Base-by-base conservation (phyloP, 2,888 invertebrate genomes). In the Trissoscelio sp. region DNA sequence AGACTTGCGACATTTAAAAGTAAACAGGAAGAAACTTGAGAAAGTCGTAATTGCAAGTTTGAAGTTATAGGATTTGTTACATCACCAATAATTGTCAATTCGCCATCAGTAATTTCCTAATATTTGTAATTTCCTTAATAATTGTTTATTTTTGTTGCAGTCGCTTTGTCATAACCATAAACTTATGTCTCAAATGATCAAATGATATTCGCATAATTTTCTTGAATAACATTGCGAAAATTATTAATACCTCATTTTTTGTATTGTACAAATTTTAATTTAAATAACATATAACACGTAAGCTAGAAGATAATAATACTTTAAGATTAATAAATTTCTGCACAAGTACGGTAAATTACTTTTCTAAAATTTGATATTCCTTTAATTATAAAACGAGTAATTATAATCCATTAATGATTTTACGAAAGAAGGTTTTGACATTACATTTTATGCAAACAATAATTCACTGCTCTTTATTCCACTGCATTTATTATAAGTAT, bases 11-110 rank as follows among this genome's bases (percentile, higher is more conserved):
- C 72, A 51, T 53, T 60, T 42, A 73, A 64, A 31, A 62, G 70
- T 55, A 73, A 44, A 42, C 64, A 73, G 73, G 73, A 73, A 73
- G 62, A 73, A 73, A 73, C 64, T 73, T 64, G 62, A 73, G 73
- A 73, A 73, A 73, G 73, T 64, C 62, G 22, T 73, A 73, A 73
- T 64, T 51, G 44, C 44, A 31, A 62, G 44, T 34, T 55, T 44
- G 4, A 64, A 53, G 42, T 62, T 53, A 73, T 62, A 31, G 44
- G 37, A 60, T 58, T 14, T 16, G 53, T 73, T 73, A 53, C 53
- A 14, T 62, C 60, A 73, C 31, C 12, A 53, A 62, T 62, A 62
- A 62, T 73, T 31, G 73, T 28, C 62, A 73, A 73, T 73, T 42
- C 42, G 3, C n/a, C 0, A 20, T 18, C n/a, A 18, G 48, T n/a